These are phyloP conservation scores for Sphinx pinastri DNA, from an alignment of 2,888 invertebrate genomes.

Conservation along the genomic window DNA sequence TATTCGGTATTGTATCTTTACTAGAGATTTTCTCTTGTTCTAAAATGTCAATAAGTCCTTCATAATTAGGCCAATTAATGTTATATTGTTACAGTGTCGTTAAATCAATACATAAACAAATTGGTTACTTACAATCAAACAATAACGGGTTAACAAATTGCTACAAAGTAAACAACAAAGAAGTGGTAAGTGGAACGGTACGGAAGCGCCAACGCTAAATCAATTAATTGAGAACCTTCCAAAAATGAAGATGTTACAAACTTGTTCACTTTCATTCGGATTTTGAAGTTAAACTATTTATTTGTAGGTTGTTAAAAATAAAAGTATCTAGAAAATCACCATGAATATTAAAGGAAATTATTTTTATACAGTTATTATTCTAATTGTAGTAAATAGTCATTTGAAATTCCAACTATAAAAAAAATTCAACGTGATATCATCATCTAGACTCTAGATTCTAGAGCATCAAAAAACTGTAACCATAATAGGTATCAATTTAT, in stretches of 20 bases:
- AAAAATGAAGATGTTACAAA: conserved; percentile 21
- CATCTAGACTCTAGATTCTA: no score
- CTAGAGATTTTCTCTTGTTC: no score
- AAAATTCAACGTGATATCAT: no score
- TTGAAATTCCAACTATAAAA: no score
- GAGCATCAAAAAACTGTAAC: no score
- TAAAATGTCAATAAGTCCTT: not conserved
- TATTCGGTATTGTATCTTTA: no score
- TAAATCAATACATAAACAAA: conserved; percentile 38
- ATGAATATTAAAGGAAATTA: not conserved
- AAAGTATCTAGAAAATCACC: no score
- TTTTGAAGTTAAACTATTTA: not conserved
- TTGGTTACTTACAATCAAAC: conserved; percentile 41
- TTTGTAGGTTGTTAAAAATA: not conserved
- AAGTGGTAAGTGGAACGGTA: conserved; percentile 34
- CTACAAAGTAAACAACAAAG: conserved; percentile 46
- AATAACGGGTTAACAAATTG: conserved; percentile 50
- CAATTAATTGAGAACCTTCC: conserved; percentile 23
- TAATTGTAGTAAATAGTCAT: no score
- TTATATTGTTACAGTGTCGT: not conserved
- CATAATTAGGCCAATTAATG: not conserved
- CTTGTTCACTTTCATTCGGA: conserved; percentile 18
- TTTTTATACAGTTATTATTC: not conserved
- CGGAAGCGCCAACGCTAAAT: conserved; percentile 4
- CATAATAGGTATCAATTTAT: no score